A percentile compares a stretch with the other conserved stretches of the same genome.
These are phyloP conservation scores for Leucoptera coffeella DNA, from an alignment of 2,888 invertebrate genomes.

Conservation along the genomic window DNA sequence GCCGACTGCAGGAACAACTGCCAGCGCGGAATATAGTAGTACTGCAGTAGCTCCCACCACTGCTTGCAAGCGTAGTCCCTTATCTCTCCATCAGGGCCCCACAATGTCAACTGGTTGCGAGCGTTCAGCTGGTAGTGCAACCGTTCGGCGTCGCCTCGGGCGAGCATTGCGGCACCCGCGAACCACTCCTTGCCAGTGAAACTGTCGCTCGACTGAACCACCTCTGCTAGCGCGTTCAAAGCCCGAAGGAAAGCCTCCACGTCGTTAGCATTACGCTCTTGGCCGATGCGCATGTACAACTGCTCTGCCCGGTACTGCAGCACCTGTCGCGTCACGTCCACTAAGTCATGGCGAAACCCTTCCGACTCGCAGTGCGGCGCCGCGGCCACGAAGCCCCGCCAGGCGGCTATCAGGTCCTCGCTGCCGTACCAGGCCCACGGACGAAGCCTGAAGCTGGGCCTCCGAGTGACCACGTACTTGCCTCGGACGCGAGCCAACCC, in stretches of 20 bases:
- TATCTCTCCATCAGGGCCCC: constrained; percentile 90
- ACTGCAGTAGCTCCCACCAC: constrained; percentile 66
- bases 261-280: constrained; percentile 16
- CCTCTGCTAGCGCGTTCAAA: constrained; percentile 19
- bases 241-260: constrained; percentile 26
- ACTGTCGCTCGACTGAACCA: constrained; percentile 13
- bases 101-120: constrained; percentile 86
- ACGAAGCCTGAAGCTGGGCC: constrained; percentile 59
- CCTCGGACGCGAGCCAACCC: constrained; percentile 62
- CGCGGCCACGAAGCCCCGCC: constrained; percentile 26
- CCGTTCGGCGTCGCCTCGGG: constrained; percentile 10
- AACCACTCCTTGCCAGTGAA: constrained; percentile 20
- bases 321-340: constrained; percentile 80
- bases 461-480: constrained; percentile 64
- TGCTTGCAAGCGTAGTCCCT: constrained; percentile 91
- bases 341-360: constrained; percentile 71
- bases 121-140: constrained; percentile 59
- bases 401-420: constrained; percentile 49
- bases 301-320: constrained; percentile 69
- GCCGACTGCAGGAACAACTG: too few relatives aligned
- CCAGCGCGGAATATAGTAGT: constrained; percentile 79
- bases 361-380: too few relatives aligned
- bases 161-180: constrained; percentile 12
- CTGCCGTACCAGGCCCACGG: constrained; percentile 72
- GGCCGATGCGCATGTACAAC: constrained; percentile 55